phyloP scores from a whole-genome alignment of 2,888 invertebrate species.

The Heliconius erato region DNA sequence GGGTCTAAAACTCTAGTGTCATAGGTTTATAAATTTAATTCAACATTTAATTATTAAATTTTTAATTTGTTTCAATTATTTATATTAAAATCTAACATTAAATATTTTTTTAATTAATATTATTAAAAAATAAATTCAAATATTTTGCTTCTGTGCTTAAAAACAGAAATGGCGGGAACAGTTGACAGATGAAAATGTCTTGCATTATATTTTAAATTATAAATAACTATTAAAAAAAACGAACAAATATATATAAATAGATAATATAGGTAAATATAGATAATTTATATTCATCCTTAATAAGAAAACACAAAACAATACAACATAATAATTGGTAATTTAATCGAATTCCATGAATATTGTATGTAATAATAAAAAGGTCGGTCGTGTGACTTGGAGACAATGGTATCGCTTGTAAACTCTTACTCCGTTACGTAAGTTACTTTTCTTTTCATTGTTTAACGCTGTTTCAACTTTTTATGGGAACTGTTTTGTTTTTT shows the following conservation, averaged over 20 bases:
- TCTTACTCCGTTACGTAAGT: conserved; percentile 43
- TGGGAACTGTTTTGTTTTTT: background rate
- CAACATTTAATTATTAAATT: background rate
- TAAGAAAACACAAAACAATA: background rate
- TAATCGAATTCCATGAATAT: conserved; percentile 27
- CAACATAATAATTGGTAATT: conserved; percentile 27
- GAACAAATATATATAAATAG: background rate
- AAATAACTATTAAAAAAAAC: background rate
- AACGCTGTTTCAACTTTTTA: conserved; percentile 19
- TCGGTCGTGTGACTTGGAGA: conserved; percentile 36
- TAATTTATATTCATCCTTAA: background rate
- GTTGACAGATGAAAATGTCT: background rate
- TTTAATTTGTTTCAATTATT: background rate
- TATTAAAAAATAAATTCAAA: too few species aligned
- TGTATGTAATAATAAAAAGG: conserved; percentile 22
- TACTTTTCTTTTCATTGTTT: conserved; percentile 48
- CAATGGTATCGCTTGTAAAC: conserved; percentile 36
- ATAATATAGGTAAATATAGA: background rate
- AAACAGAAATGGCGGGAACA: conserved; percentile 6
- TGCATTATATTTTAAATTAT: background rate
- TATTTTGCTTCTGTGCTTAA: background rate
- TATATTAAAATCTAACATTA: too few species aligned
- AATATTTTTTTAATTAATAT: too few species aligned
- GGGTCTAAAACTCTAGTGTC: too few species aligned
- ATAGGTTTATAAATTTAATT: background rate